Percentiles rank a stretch among this genome's conserved stretches.
These are phyloP conservation scores for Proteles cristata DNA, from an alignment of 2,113 vertebrate species.

Conservation along the genomic window DNA sequence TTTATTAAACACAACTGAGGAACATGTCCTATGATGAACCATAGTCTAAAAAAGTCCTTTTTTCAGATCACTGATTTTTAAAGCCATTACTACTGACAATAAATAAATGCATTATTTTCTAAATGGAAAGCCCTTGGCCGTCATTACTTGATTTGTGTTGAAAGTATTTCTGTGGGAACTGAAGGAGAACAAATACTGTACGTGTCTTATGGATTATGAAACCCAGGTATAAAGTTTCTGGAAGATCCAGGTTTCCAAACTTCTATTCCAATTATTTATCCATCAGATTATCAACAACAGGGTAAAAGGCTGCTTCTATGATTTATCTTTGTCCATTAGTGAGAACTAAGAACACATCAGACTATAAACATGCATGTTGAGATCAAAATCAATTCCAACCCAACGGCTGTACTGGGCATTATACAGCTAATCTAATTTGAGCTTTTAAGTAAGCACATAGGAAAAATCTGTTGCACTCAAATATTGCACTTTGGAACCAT, in stretches of 20 bases:
- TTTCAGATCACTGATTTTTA: constrained; percentile 37
- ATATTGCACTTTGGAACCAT: constrained; percentile 40
- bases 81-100: not conserved
- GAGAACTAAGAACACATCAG: not conserved
- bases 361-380: not conserved
- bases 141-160: constrained; percentile 33
- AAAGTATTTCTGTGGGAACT: constrained; percentile 26
- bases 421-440: not conserved
- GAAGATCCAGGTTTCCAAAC: not conserved
- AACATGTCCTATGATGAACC: not conserved
- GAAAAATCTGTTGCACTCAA: not conserved
- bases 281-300: constrained; percentile 22
- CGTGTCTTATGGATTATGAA: not conserved
- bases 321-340: not conserved
- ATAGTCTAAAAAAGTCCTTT: not conserved
- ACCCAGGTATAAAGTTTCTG: constrained; percentile 16
- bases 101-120: not conserved
- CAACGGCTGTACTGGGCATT: not conserved
- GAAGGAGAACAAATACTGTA: not conserved
- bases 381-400: constrained; percentile 31
- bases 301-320: not conserved
- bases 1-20: not conserved
- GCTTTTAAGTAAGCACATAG: not conserved
- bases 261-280: constrained; percentile 31
- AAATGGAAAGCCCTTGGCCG: constrained; percentile 32